A percentile compares a stretch with the other conserved stretches of the same genome.
These are phyloP conservation scores for Hofmannophila pseudospretella DNA, from an alignment of 2,888 invertebrate genomes.

Conservation along the genomic window DNA sequence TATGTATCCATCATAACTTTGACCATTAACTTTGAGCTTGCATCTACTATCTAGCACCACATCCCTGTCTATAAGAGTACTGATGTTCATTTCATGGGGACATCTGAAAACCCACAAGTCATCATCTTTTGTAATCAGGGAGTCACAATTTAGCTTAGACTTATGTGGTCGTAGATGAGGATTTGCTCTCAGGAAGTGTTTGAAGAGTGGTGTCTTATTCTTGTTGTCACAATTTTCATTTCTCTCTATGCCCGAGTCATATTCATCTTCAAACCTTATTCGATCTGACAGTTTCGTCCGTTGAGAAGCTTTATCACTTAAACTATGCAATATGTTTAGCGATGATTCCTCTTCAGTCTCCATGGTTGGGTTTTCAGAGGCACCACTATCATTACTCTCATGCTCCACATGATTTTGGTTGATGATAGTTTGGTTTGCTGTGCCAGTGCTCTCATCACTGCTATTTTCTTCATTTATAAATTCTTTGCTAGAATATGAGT, in stretches of 20 bases:
- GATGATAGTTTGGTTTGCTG: neutral
- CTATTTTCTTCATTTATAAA: slow-evolving; percentile 1
- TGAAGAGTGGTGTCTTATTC: slow-evolving; percentile 24
- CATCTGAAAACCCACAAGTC: slow-evolving; percentile 54
- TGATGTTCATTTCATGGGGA: slow-evolving; percentile 40
- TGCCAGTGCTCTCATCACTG: neutral
- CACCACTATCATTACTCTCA: neutral
- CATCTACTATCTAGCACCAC: slow-evolving; percentile 39
- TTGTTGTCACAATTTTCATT: slow-evolving; percentile 3
- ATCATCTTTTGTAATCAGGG: slow-evolving; percentile 38
- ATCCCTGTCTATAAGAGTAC: slow-evolving; percentile 29
- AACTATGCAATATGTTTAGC: too few relatives aligned
- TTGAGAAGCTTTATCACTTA: too few relatives aligned
- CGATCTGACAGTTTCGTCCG: slow-evolving; percentile 38
- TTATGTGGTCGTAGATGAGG: slow-evolving; percentile 26
- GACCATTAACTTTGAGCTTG: slow-evolving; percentile 50
- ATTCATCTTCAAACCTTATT: slow-evolving; percentile 49
- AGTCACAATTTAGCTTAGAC: slow-evolving; percentile 14
- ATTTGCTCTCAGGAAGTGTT: slow-evolving; percentile 34
- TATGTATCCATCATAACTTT: slow-evolving; percentile 41
- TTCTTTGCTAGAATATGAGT: neutral
- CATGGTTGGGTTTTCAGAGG: neutral
- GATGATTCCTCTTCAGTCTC: neutral
- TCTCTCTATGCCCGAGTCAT: slow-evolving; percentile 17
- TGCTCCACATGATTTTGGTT: neutral